Percentiles rank a stretch among this genome's conserved stretches.
These are phyloP conservation scores for Meghimatium bilineatum DNA, from an alignment of 2,888 invertebrate species.

Conservation along the genomic window DNA sequence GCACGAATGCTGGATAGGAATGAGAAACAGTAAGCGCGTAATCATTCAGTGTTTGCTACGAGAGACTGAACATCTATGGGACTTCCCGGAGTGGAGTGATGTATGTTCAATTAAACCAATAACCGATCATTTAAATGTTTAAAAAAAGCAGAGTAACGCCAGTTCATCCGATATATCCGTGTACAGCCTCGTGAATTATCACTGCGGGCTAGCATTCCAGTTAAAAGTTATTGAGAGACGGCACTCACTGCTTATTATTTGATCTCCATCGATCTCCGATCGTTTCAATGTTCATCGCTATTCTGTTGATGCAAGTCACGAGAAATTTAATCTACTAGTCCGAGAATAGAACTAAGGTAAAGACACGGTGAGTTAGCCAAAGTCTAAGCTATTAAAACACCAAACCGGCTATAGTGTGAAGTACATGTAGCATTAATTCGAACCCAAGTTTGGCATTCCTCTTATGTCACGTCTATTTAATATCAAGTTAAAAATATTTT, in stretches of 20 bases:
- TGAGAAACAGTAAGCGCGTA: too few species aligned
- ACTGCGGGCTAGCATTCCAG: neutral
- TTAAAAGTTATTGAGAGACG: neutral
- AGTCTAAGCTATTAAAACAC: too few species aligned
- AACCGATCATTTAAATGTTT: too few species aligned
- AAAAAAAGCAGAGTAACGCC: too few species aligned
- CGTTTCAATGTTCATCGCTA: neutral
- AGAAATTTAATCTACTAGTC: neutral
- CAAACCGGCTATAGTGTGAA: neutral
- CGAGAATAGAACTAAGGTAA: neutral
- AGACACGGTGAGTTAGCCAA: neutral
- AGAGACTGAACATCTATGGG: too few species aligned
- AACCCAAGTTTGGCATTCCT: neutral
- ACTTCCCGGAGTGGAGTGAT: too few species aligned
- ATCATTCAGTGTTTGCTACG: too few species aligned
- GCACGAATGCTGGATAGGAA: too few species aligned
- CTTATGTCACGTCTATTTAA: neutral
- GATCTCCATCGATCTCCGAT: constrained; percentile 18
- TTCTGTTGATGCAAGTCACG: neutral
- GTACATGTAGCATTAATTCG: neutral
- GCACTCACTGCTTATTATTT: constrained; percentile 16
- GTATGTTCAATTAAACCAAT: too few species aligned
- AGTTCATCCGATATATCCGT: neutral
- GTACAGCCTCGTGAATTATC: neutral
- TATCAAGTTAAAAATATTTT: too few species aligned